Evolutionary conservation across 2,888 invertebrate species (phyloP).

Genomic region (Gibbula magus): DNA sequence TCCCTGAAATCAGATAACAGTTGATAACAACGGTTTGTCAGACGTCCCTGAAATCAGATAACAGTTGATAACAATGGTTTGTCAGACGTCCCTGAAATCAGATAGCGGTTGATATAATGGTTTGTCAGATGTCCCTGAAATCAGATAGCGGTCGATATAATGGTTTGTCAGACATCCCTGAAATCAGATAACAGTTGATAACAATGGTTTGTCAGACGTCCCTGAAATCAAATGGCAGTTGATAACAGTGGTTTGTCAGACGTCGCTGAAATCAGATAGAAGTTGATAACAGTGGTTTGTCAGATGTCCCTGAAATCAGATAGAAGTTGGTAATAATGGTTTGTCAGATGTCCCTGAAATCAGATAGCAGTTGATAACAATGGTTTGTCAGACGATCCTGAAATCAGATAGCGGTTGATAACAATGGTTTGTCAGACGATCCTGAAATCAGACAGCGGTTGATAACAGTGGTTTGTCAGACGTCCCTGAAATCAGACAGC

Average conservation of each 20-base stretch:
- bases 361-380: slow-evolving; percentile 53
- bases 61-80: slow-evolving; percentile 54
- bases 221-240: slow-evolving; percentile 40
- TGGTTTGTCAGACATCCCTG: slow-evolving; percentile 31
- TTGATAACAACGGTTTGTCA: slow-evolving; percentile 52
- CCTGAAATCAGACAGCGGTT: slow-evolving; percentile 59
- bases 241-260: slow-evolving; percentile 51
- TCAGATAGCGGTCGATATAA: slow-evolving; percentile 53
- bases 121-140: slow-evolving; percentile 30
- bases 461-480: slow-evolving; percentile 51
- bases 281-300: slow-evolving; percentile 53
- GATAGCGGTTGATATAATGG: slow-evolving; percentile 53
- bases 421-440: slow-evolving; percentile 35
- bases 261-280: slow-evolving; percentile 31
- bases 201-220: slow-evolving; percentile 35
- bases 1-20: slow-evolving; percentile 31
- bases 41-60: neutral
- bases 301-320: slow-evolving; percentile 6
- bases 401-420: slow-evolving; percentile 52
- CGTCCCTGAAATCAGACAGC: slow-evolving; percentile 56
- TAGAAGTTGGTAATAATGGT: slow-evolving; percentile 54
- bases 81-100: slow-evolving; percentile 17
- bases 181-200: slow-evolving; percentile 50
- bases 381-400: slow-evolving; percentile 30
- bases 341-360: slow-evolving; percentile 29